Conservation (phyloP, 2,113 vertebrate species). For the Oostethus manadensis region DNA sequence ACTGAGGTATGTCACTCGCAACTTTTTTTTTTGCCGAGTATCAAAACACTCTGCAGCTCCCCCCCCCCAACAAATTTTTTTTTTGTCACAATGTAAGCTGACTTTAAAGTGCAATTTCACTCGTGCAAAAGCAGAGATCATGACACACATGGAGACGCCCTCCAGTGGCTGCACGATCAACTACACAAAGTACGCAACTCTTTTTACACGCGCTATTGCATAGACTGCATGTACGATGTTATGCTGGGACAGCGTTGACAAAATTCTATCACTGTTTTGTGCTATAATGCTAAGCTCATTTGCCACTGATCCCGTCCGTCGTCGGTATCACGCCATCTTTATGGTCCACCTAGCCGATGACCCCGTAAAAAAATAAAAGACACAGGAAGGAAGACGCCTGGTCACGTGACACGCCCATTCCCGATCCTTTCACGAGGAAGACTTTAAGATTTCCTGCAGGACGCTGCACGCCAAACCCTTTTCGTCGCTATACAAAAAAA, state of each 20-base stretch:
- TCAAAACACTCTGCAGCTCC: constrained; percentile 8
- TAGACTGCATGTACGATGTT: constrained; percentile 29
- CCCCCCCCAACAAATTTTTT: neutral
- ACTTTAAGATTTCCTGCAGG: constrained; percentile 17
- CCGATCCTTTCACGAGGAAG: constrained; percentile 1
- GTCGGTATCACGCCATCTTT: constrained; percentile 32
- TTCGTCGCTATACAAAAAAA: constrained; percentile 57
- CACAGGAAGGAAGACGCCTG: constrained; percentile 32
- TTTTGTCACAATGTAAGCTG: constrained; percentile 11
- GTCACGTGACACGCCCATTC: too few species aligned
- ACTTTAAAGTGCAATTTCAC: constrained; percentile 56
- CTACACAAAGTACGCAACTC: constrained; percentile 27
- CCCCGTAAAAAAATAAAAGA: constrained; percentile 10
- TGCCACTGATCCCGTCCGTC: constrained; percentile 18
- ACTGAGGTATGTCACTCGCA: constrained; percentile 14
- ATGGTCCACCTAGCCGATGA: constrained; percentile 40
- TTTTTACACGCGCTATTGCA: constrained; percentile 28
- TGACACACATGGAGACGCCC: constrained; percentile 25
- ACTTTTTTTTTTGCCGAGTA: constrained; percentile 1
- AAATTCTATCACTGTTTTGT: constrained; percentile 19
- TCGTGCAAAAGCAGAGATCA: constrained; percentile 41
- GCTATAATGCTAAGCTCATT: constrained; percentile 34
- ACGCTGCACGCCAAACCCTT: neutral
- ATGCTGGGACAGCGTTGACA: constrained; percentile 4
- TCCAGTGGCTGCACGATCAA: constrained; percentile 18